Percentiles rank a stretch among this genome's conserved stretches.
Evolutionary conservation across 2,113 vertebrate species (phyloP).

Genomic region (Pantherophis guttatus): DNA sequence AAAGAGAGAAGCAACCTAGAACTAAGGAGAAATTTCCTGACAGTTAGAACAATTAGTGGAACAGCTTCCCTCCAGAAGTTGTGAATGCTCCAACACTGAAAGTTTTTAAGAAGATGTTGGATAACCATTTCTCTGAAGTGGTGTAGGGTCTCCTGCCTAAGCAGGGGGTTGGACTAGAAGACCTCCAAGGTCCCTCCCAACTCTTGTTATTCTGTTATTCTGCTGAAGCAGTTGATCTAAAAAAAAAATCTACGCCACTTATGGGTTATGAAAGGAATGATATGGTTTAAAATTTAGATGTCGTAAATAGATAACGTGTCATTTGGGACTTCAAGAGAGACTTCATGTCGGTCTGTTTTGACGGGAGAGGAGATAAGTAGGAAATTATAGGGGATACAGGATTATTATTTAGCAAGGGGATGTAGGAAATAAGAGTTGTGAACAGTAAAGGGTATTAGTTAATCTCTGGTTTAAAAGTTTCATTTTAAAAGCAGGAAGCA

Average conservation of each 20-base stretch:
- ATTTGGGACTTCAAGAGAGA: not conserved
- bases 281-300: not conserved
- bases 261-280: rapidly evolving
- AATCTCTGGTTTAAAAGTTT: rapidly evolving
- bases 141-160: not conserved
- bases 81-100: not conserved
- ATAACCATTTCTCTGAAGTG: not conserved
- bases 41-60: not conserved
- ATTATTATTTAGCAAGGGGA: not conserved
- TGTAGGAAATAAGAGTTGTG: not conserved
- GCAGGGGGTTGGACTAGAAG: not conserved
- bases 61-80: not conserved
- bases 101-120: not conserved
- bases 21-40: not conserved
- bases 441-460: not conserved
- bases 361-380: not conserved
- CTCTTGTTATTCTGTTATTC: not conserved
- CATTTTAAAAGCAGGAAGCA: not conserved
- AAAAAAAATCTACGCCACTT: not conserved
- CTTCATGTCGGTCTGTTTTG: not conserved
- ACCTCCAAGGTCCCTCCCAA: not conserved
- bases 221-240: not conserved
- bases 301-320: not conserved
- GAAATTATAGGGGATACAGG: not conserved
- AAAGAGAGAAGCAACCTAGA: not conserved